Base-by-base conservation (phyloP, 2,797 vertebrate species). In the Artibeus lituratus region DNA sequence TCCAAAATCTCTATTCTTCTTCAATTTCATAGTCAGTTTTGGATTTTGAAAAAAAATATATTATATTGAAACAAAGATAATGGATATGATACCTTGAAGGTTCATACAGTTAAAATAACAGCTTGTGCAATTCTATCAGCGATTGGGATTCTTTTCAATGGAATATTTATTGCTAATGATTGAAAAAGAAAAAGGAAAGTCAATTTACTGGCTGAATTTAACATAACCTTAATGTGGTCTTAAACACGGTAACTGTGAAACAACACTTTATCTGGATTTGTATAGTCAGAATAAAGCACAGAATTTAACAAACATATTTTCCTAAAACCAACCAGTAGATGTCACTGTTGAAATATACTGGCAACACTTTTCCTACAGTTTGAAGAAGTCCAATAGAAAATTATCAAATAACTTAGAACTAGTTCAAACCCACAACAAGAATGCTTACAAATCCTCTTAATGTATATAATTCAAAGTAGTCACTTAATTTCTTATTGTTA, bases 321-420 rank as follows among this genome's bases (percentile, higher is more conserved):
- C 62, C 55, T 94, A 69, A 57, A 86, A n/a, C n/a, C 69, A 62
- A 72, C 97, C 97, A 96, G 94, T 77, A 97, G 97, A 72, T 94
- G 97, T 97, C 97, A 90, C 94, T 96, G 78, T 95, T 96, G 92
- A 93, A 82, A 94, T 70, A 76, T 18, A 44, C 11, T 42, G 42
- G 53, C 44, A 55, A 72, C 19, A 35, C 3, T 95, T 91, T 76
- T 78, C 53, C 62, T 53, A 42, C 55, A 47, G 24, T 10, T 81
- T 55, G 7, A 87, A 21, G 74, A 87, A 94, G 10, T 9, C 32
- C 51, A 39, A 39, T 0, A 35, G 18, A 85, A 89, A 82, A 83
- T 24, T 59, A 84, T 49, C 29, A 76, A 85, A 7, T 89, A 59
- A 24, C 1, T 82, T 77, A 57, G 9, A 77, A 62, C 24, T 32